A percentile compares a stretch with the other conserved stretches of the same genome.
Evolutionary conservation across 2,888 invertebrate species (phyloP).

Genomic region (Cerastis rubricosa): DNA sequence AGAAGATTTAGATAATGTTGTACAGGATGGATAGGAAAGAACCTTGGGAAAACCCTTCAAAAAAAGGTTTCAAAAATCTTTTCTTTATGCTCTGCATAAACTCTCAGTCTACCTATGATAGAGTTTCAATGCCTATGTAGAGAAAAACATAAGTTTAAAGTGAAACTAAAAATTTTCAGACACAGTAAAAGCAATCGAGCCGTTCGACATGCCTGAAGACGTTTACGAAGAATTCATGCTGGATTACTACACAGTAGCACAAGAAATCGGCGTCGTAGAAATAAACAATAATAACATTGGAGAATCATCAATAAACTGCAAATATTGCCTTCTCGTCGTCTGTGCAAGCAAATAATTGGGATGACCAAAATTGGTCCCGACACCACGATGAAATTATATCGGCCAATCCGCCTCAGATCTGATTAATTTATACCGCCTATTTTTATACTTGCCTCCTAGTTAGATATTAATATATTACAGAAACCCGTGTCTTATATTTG

Average conservation of each 20-base stretch:
- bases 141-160: not conserved
- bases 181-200: constrained; percentile 62
- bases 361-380: not conserved
- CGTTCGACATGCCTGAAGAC: constrained; percentile 63
- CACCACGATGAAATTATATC: constrained; percentile 51
- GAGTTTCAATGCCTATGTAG: too few species aligned
- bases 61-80: not conserved
- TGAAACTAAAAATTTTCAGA: constrained; percentile 43
- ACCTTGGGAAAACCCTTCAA: too few species aligned
- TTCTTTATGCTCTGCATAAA: not conserved
- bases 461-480: not conserved
- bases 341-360: constrained; percentile 53
- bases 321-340: constrained; percentile 54
- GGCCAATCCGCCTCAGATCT: constrained; percentile 45
- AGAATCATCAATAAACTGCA: constrained; percentile 45
- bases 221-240: constrained; percentile 62
- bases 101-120: not conserved
- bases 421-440: constrained; percentile 57
- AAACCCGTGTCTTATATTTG: not conserved
- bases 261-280: constrained; percentile 55
- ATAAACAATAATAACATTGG: constrained; percentile 47
- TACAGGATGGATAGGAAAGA: too few species aligned
- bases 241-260: constrained; percentile 55
- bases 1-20: too few species aligned
- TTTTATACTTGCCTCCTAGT: constrained; percentile 40